Evolutionary conservation across 2,888 invertebrate species (phyloP), one percentile per base, ranked within the genome.

Genomic region (Dastarcus helophoroides): DNA sequence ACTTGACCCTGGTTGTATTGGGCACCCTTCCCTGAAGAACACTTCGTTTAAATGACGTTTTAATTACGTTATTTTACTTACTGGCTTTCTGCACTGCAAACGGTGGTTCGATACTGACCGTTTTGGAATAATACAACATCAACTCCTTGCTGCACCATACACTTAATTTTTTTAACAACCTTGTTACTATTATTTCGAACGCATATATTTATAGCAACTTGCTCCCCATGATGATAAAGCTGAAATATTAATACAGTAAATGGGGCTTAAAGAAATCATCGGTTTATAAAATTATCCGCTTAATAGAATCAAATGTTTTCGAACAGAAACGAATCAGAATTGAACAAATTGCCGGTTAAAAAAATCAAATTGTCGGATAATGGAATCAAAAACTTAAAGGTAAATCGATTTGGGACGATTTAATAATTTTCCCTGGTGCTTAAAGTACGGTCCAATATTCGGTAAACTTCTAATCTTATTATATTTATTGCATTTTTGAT

Each of bases 61-160:
- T 2, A 27, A 9, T 22, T 10, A 29, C 23, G 10, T 73, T n/a
- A 10, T 22, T n/a, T 4, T 12, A 29, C 80, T 73, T 66, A 89
- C 79, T 89, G 86, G 17, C 89, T 90, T 63, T 94, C 93, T 32
- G 84, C 63, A 45, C 79, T 79, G 32, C 90, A 85, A 31, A 95
- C 86, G 2, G 83, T 75, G 46, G 89, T 85, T 37, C 90, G 73
- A 62, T 90, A 94, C 58, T 93, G 91, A 0, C 94, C 94, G 56
- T 86, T 90, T 62, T 91, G 91, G 69, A 94, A 94, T 42, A 95
- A 75, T 43, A 91, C 85, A 33, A 94, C 90, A 64, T 94, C 94
- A 12, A 94, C 91, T 24, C 89, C 86, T 65, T 95, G 94, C 59
- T 90, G 84, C 31, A 91, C 79, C 74, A 88, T 78, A 4, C 86